Evolutionary conservation across 2,888 invertebrate genomes (phyloP).

Genomic region (Melinaea menophilus): DNA sequence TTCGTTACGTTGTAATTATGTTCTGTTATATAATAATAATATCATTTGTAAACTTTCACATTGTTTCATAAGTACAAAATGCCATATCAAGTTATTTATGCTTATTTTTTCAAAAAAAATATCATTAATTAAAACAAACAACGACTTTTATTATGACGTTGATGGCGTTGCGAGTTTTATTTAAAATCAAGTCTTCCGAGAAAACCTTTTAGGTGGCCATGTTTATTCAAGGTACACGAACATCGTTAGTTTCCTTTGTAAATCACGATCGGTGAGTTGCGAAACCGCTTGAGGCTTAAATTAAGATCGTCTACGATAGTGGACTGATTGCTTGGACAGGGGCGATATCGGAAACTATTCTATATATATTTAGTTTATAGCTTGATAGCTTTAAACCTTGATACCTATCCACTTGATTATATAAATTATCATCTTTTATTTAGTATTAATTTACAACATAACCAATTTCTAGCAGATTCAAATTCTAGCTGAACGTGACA

Average conservation of each 20-base stretch:
- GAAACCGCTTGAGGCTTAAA: conserved; percentile 64
- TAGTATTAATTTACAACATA: background rate
- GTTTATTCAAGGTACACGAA: conserved; percentile 57
- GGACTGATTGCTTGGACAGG: conserved; percentile 12
- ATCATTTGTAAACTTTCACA: no score
- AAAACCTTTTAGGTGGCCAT: conserved; percentile 52
- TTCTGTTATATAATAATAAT: no score
- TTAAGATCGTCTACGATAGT: conserved; percentile 60
- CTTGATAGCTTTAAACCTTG: background rate
- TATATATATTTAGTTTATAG: background rate
- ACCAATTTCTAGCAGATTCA: no score
- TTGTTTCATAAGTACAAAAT: no score
- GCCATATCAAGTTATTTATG: no score
- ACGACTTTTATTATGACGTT: conserved; percentile 14
- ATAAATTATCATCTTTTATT: background rate
- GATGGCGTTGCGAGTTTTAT: conserved; percentile 44
- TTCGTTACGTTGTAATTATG: no score
- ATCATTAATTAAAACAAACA: conserved; percentile 1
- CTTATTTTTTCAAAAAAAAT: no score
- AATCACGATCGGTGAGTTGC: conserved; percentile 53
- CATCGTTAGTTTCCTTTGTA: conserved; percentile 68
- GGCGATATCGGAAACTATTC: background rate
- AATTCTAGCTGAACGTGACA: conserved; percentile 11
- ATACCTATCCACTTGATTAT: background rate
- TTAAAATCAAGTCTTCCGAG: conserved; percentile 52